Conservation (phyloP, 2,797 vertebrate genomes). For the Strix occidentalis region DNA sequence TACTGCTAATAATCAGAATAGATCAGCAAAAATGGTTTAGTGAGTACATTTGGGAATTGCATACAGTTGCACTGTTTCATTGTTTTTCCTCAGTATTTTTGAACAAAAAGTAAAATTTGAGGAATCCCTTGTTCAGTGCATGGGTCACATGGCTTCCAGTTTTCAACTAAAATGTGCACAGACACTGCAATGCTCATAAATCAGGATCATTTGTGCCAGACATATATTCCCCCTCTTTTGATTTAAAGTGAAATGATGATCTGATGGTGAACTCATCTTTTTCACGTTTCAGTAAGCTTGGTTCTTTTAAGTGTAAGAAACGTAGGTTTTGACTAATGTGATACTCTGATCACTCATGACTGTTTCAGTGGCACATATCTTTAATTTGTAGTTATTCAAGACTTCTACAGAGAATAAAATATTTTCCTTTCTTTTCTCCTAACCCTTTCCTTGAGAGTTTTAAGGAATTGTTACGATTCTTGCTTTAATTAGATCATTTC, state of each 20-base stretch:
- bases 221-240: background rate
- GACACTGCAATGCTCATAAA: background rate
- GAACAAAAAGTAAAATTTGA: background rate
- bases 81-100: background rate
- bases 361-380: background rate
- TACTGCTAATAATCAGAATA: background rate
- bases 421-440: background rate
- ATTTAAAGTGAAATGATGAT: background rate
- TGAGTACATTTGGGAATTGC: background rate
- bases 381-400: background rate
- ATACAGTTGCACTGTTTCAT: too few relatives aligned
- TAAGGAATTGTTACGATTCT: background rate
- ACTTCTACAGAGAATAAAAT: background rate
- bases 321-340: rapidly evolving
- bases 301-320: background rate
- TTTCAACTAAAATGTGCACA: background rate
- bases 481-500: background rate
- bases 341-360: background rate
- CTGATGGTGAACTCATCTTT: background rate
- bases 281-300: background rate
- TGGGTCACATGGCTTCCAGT: background rate
- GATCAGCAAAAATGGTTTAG: background rate
- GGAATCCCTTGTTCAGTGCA: background rate
- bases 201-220: background rate
- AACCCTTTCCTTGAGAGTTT: background rate